phyloP scores from a whole-genome alignment of 2,888 invertebrate genomes.

The Ophraella communa region DNA sequence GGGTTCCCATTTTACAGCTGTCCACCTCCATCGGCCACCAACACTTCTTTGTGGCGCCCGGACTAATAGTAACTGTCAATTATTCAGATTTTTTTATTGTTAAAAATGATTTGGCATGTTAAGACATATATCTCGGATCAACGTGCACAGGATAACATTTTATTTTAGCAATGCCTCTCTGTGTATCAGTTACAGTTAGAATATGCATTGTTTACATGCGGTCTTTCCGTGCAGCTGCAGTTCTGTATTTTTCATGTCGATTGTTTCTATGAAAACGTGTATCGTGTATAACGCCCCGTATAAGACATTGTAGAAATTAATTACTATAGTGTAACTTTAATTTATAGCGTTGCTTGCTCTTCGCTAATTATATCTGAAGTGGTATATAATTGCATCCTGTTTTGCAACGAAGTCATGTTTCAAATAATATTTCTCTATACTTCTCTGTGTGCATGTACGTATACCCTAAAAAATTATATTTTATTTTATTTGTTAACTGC shows the following conservation, averaged over 20 bases:
- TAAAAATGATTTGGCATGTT: too few species aligned
- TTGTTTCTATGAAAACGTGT: background rate
- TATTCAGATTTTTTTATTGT: too few species aligned
- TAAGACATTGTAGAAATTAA: slow-evolving; percentile 32
- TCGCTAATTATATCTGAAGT: slow-evolving; percentile 44
- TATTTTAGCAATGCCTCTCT: too few species aligned
- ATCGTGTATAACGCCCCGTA: background rate
- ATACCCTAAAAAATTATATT: background rate
- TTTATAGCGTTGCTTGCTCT: slow-evolving; percentile 42
- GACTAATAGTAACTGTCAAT: too few species aligned
- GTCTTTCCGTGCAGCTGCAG: too few species aligned
- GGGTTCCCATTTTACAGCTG: too few species aligned
- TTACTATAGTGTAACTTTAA: slow-evolving; percentile 42
- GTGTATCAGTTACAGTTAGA: too few species aligned
- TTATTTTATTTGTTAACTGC: background rate
- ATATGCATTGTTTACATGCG: too few species aligned
- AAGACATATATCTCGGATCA: too few species aligned
- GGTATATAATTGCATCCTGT: slow-evolving; percentile 47
- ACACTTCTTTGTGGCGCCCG: too few species aligned
- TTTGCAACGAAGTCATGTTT: slow-evolving; percentile 42
- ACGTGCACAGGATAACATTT: too few species aligned
- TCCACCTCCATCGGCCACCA: too few species aligned
- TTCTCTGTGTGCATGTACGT: background rate
- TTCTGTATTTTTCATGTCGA: background rate
- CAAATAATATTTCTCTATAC: slow-evolving; percentile 29